Evolutionary conservation across 2,888 invertebrate genomes (phyloP).

Genomic region (Agrotis exclamationis): DNA sequence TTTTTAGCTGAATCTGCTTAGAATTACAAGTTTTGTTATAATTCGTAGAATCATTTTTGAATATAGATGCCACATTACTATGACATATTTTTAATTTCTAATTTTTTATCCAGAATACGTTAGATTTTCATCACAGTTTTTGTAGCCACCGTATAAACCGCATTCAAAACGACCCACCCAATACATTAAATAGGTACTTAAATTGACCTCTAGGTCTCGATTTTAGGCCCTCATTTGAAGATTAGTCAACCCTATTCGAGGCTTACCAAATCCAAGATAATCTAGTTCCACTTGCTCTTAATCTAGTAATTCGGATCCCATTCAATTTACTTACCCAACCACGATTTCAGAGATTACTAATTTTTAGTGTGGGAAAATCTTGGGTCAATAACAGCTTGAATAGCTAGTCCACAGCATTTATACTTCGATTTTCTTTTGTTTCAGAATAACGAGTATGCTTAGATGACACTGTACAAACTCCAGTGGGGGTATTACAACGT

Average conservation of each 20-base stretch:
- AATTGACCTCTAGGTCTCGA: conserved; percentile 14
- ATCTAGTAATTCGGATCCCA: conserved; percentile 37
- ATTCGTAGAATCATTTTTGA: background rate
- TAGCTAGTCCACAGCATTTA: background rate
- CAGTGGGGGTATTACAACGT: too few relatives aligned
- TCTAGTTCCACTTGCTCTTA: conserved; percentile 9
- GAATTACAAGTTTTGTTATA: conserved; percentile 1
- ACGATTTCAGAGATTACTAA: background rate
- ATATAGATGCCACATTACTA: background rate
- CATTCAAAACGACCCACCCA: background rate
- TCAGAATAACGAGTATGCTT: too few relatives aligned
- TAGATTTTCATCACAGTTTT: background rate
- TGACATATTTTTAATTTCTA: too few relatives aligned
- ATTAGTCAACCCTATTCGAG: conserved; percentile 24
- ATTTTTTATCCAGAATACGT: background rate
- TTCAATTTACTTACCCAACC: conserved; percentile 17
- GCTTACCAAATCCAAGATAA: conserved; percentile 31
- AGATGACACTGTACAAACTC: too few relatives aligned
- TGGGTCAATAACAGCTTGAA: background rate
- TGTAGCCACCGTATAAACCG: background rate
- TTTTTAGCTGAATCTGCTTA: conserved; percentile 11
- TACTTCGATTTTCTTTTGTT: background rate
- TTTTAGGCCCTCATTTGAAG: conserved; percentile 12
- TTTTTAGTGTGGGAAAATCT: background rate
- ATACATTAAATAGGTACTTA: conserved; percentile 12